phyloP scores from a whole-genome alignment of 2,113 vertebrate species.

The Sardina pilchardus region DNA sequence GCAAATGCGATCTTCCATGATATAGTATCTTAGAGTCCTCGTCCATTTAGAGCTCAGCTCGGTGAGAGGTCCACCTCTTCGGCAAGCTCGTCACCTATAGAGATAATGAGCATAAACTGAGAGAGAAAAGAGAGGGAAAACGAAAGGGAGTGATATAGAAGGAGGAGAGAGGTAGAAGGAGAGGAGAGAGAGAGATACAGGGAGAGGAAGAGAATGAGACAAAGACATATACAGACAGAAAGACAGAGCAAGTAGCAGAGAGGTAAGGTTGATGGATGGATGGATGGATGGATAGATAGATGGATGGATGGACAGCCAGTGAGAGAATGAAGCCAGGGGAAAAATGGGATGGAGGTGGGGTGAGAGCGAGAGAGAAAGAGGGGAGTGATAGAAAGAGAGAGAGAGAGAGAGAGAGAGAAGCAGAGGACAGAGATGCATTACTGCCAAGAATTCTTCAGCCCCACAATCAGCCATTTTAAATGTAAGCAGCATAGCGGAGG shows the following conservation, averaged over 20 bases:
- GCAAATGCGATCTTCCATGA: slow-evolving; percentile 77
- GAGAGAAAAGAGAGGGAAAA: slow-evolving; percentile 48
- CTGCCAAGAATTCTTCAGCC: slow-evolving; percentile 42
- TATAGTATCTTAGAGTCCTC: slow-evolving; percentile 81
- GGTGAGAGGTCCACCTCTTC: slow-evolving; percentile 65
- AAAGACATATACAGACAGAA: background rate
- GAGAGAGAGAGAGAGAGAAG: background rate
- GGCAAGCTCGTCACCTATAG: slow-evolving; percentile 83
- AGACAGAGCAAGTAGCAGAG: slow-evolving; percentile 25
- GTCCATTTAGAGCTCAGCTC: slow-evolving; percentile 63
- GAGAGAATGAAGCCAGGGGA: background rate
- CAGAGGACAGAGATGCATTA: slow-evolving; percentile 62
- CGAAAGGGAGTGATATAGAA: background rate
- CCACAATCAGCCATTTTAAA: slow-evolving; percentile 12
- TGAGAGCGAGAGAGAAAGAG: background rate
- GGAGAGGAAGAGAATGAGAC: background rate
- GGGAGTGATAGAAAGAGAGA: slow-evolving; percentile 30
- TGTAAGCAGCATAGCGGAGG: slow-evolving; percentile 9
- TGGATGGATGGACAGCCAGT: slow-evolving; percentile 25
- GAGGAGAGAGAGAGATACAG: slow-evolving; percentile 54
- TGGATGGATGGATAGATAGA: slow-evolving; percentile 33
- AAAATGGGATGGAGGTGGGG: background rate
- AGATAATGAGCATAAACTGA: slow-evolving; percentile 96
- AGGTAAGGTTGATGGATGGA: slow-evolving; percentile 33
- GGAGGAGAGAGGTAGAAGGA: background rate